phyloP scores from a whole-genome alignment of 2,888 invertebrate species.

The Cyclophora punctaria region DNA sequence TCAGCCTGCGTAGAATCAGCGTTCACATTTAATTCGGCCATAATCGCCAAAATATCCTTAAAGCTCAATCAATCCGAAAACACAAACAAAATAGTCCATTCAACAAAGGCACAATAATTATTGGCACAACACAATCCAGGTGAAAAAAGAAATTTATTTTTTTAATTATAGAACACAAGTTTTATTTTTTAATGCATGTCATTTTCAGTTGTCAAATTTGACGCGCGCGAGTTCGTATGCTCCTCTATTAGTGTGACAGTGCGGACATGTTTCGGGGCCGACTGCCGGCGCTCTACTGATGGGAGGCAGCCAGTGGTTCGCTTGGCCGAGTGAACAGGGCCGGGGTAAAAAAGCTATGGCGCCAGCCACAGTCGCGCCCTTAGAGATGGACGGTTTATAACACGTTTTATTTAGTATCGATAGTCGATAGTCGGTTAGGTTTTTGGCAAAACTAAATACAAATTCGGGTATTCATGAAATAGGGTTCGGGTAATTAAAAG shows the following conservation, averaged over 20 bases:
- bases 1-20: constrained; percentile 47
- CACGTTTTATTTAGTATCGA: constrained; percentile 1
- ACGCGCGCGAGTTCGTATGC: constrained; percentile 30
- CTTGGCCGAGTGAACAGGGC: constrained; percentile 43
- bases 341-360: constrained; percentile 71
- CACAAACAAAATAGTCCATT: not conserved
- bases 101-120: too few species aligned
- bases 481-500: too few species aligned
- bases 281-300: constrained; percentile 44
- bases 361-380: constrained; percentile 69
- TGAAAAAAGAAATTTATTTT: not conserved
- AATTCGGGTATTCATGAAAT: too few species aligned
- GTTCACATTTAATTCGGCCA: constrained; percentile 28
- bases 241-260: constrained; percentile 1
- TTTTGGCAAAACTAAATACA: too few species aligned
- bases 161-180: constrained; percentile 16
- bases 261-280: not conserved
- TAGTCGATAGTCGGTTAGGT: not conserved
- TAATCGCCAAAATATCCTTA: constrained; percentile 52
- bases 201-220: constrained; percentile 16
- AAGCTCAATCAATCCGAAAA: constrained; percentile 32
- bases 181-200: constrained; percentile 31
- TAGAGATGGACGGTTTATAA: constrained; percentile 52
- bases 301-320: constrained; percentile 41
- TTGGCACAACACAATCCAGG: not conserved